Evolutionary conservation across 2,888 invertebrate species (phyloP), one percentile per base, ranked within the genome.

Genomic region (Tipula unca): DNA sequence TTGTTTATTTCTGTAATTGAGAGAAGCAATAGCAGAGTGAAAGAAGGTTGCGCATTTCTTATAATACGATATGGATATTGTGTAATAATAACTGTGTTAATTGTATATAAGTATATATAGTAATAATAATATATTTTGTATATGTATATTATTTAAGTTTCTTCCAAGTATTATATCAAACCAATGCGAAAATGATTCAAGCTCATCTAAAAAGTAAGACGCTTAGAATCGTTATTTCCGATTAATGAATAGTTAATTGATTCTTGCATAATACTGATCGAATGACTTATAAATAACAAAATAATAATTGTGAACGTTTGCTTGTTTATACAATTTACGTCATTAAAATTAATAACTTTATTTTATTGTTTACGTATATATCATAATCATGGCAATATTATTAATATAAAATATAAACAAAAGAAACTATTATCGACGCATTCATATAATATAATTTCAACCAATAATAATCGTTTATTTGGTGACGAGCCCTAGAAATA

Each of bases 401-500:
- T 20, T 69, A n/a, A 25, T 69, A 69, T 5, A 48, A 48, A 48
- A 48, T 48, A 69, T 25, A 69, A 69, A 69, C 69, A 69, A 69
- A 69, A 69, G 69, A 69, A 69, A 69, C 69, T 20, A 25, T 69
- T 69, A 69, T 69, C 8, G 20, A 69, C 10, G 39, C 39, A 39
- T 39, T 13, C 13, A 13, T 39, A 10, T 39, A 6, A 39, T 48
- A 48, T 48, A 25, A 25, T 25, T 69, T 69, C 69, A 69, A 13
- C 69, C 69, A 69, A 69, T 69, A 69, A 69, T 25, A 54, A 69
- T 25, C 69, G 25, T 69, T 20, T 69, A 10, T 69, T 69, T 69
- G 69, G 69, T 69, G 69, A 69, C 69, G 69, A 69, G 69, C 69
- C 69, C 69, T 69, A 69, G 69, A 69, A 69, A 69, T 25, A 69